A percentile compares a stretch with the other conserved stretches of the same genome.
Conservation (phyloP, 2,888 invertebrate species). For the Muscina levida region DNA sequence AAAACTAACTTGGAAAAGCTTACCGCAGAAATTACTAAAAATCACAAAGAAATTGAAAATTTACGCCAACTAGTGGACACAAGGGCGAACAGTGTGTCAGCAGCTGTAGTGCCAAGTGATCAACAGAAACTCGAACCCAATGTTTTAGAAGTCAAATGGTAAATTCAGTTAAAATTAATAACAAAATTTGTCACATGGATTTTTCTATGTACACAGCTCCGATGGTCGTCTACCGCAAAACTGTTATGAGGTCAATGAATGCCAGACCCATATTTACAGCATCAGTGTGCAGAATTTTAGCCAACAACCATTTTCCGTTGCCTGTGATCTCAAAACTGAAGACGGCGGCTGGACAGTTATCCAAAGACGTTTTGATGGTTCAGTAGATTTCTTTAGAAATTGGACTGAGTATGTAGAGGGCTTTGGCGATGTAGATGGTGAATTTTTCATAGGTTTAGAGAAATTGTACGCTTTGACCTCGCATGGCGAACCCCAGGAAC, state of each 20-base stretch:
- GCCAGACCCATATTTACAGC: conserved; percentile 27
- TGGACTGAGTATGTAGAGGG: conserved; percentile 47
- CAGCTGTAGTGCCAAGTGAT: too few relatives aligned
- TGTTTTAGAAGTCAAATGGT: too few relatives aligned
- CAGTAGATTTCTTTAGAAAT: conserved; percentile 41
- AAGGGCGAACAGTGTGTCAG: too few relatives aligned
- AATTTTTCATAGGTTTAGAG: conserved; percentile 53
- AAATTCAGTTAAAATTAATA: too few relatives aligned
- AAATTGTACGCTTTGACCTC: conserved; percentile 36
- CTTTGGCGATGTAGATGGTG: conserved; percentile 46
- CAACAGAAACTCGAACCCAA: too few relatives aligned
- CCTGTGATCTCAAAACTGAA: conserved; percentile 36
- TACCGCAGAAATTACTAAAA: too few relatives aligned
- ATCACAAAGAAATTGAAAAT: too few relatives aligned
- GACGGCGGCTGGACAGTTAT: conserved; percentile 50
- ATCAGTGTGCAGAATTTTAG: conserved; percentile 31
- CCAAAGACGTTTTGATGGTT: conserved; percentile 50
- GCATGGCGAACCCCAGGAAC: conserved; percentile 19
- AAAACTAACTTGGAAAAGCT: too few relatives aligned
- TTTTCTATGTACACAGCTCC: not conserved
- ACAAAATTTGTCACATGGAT: too few relatives aligned
- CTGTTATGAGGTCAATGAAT: conserved; percentile 24
- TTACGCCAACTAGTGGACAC: too few relatives aligned
- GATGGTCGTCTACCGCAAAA: not conserved
- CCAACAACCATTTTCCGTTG: conserved; percentile 13